These are phyloP conservation scores for Anthopleura sola DNA, from an alignment of 64 coral and sea anemone species.

Conservation along the genomic window DNA sequence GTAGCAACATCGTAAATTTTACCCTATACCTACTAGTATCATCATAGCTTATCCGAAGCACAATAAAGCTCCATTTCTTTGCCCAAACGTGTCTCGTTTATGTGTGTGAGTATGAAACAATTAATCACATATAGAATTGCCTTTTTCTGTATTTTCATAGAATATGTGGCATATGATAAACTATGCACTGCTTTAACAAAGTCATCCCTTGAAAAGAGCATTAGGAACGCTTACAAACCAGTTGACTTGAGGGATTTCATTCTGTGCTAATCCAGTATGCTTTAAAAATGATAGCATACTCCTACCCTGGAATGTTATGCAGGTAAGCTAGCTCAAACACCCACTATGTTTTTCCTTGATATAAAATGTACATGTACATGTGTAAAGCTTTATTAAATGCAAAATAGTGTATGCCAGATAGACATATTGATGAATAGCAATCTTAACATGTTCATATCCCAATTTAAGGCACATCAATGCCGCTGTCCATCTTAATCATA, in stretches of 20 bases:
- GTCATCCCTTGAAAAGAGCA: constrained; percentile 22
- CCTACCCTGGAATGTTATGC: constrained; percentile 36
- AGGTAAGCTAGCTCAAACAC: constrained; percentile 20
- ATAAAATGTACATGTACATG: not conserved
- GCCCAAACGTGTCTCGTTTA: too few species aligned
- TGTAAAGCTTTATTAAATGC: not conserved
- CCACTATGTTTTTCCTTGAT: not conserved
- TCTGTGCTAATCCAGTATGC: constrained; percentile 49
- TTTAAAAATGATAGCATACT: constrained; percentile 38
- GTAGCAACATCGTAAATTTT: too few species aligned
- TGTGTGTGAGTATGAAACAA: too few species aligned
- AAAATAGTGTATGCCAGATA: not conserved
- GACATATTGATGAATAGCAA: not conserved
- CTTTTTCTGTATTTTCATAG: not conserved
- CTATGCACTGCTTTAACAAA: constrained; percentile 13
- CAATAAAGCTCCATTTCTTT: too few species aligned
- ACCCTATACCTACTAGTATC: too few species aligned
- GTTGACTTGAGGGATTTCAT: constrained; percentile 39
- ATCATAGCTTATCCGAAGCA: too few species aligned
- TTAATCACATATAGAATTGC: too few species aligned
- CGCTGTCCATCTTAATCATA: constrained; percentile 30
- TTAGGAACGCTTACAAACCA: constrained; percentile 48
- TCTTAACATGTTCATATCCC: not conserved
- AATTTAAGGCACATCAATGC: constrained; percentile 31
- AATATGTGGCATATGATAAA: constrained; percentile 34